Percentiles rank a stretch among this genome's conserved stretches.
phyloP scores from a whole-genome alignment of 2,113 vertebrate species.

The Albula glossodonta region DNA sequence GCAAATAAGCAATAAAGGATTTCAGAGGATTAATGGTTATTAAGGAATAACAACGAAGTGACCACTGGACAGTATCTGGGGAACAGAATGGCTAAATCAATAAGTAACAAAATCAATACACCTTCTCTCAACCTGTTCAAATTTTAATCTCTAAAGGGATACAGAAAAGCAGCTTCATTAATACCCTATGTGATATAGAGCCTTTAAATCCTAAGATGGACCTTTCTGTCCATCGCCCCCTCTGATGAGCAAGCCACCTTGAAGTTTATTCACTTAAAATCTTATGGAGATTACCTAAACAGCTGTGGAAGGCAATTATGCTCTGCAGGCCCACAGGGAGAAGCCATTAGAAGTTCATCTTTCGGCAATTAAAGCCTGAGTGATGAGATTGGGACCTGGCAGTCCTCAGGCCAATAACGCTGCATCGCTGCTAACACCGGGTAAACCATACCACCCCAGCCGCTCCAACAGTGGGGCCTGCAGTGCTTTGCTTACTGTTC shows the following conservation, averaged over 20 bases:
- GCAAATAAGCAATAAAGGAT: neutral
- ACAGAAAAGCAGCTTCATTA: constrained; percentile 53
- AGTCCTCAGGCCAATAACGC: neutral
- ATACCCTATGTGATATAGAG: constrained; percentile 17
- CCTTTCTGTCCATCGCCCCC: neutral
- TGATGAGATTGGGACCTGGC: neutral
- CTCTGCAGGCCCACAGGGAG: neutral
- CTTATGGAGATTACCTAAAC: constrained; percentile 7
- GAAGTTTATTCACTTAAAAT: constrained; percentile 11
- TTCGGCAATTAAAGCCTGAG: constrained; percentile 10
- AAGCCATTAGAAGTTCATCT: neutral
- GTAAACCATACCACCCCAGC: no score
- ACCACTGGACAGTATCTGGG: constrained; percentile 49
- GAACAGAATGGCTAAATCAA: constrained; percentile 58
- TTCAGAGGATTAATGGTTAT: constrained; percentile 37
- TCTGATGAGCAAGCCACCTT: constrained; percentile 39
- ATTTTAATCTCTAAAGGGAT: constrained; percentile 54
- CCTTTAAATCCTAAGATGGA: constrained; percentile 48
- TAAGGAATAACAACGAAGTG: constrained; percentile 44
- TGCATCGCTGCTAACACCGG: neutral
- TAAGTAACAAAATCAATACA: constrained; percentile 53
- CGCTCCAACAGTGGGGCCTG: no score
- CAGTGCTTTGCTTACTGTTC: no score
- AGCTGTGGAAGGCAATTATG: neutral
- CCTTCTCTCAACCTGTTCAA: constrained; percentile 62